phyloP scores from a whole-genome alignment of 1,140 invertebrate genomes.

The Danaus plexippus region DNA sequence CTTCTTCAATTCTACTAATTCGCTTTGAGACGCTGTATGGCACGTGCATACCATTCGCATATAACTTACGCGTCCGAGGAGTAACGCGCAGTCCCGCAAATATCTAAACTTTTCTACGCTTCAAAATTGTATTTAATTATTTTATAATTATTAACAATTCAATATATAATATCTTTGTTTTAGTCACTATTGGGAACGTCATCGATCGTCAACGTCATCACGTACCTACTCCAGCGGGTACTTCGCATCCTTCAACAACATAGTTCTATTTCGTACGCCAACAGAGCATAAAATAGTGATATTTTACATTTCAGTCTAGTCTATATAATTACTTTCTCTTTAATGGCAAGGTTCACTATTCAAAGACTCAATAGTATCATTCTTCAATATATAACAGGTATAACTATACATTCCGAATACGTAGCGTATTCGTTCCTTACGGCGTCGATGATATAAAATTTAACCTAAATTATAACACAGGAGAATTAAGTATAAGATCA shows the following conservation, averaged over 20 bases:
- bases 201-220: slow-evolving; percentile 33
- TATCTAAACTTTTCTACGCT: slow-evolving; percentile 35
- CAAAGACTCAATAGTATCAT: slow-evolving; percentile 68
- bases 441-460: slow-evolving; percentile 72
- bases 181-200: slow-evolving; percentile 51
- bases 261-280: slow-evolving; percentile 62
- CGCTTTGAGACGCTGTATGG: slow-evolving; percentile 14
- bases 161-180: slow-evolving; percentile 48
- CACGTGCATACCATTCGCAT: slow-evolving; percentile 7
- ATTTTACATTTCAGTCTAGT: slow-evolving; percentile 71
- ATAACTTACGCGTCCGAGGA: slow-evolving; percentile 4
- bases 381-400: slow-evolving; percentile 68
- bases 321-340: slow-evolving; percentile 68
- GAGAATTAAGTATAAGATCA: slow-evolving; percentile 73
- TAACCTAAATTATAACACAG: slow-evolving; percentile 72
- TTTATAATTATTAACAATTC: slow-evolving; percentile 50
- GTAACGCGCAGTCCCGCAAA: slow-evolving; percentile 29
- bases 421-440: slow-evolving; percentile 63
- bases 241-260: slow-evolving; percentile 53
- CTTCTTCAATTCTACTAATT: too few species aligned
- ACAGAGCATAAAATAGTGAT: slow-evolving; percentile 72
- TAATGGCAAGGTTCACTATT: slow-evolving; percentile 70
- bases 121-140: slow-evolving; percentile 33
- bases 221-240: slow-evolving; percentile 36
- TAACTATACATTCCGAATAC: slow-evolving; percentile 65